A percentile compares a stretch with the other conserved stretches of the same genome.
Evolutionary conservation across 2,797 vertebrate genomes (phyloP).

Genomic region (Manis crassicaudata): DNA sequence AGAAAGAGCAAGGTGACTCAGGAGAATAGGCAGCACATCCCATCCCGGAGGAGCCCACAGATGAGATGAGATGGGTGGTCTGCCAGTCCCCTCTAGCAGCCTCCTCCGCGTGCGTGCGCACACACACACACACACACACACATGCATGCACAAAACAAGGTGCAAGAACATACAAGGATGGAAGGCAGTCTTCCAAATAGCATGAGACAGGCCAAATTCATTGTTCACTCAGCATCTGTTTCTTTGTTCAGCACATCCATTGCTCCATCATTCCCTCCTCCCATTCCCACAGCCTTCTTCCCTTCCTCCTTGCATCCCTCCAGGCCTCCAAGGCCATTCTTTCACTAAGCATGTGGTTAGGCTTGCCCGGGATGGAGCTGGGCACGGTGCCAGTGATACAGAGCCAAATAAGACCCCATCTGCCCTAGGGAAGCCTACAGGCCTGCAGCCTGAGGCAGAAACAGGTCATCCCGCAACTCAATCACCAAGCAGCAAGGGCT

Average conservation of each 20-base stretch:
- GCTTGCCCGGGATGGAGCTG: background rate
- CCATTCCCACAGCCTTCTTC: background rate
- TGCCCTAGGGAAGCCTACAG: background rate
- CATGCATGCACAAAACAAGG: background rate
- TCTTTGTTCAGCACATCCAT: background rate
- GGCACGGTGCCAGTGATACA: background rate
- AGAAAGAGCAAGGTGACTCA: background rate
- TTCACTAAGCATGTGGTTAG: background rate
- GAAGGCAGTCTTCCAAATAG: background rate
- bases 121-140: background rate
- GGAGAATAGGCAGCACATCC: background rate
- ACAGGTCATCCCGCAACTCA: background rate
- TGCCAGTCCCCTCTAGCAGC: background rate
- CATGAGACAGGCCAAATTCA: background rate
- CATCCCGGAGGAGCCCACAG: background rate
- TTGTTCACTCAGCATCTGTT: background rate
- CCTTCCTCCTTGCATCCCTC: background rate
- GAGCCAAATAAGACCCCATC: background rate
- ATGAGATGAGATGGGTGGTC: background rate
- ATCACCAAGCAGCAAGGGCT: background rate
- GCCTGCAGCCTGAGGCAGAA: background rate
- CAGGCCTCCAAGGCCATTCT: background rate
- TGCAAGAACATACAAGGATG: background rate
- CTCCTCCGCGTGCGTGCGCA: background rate
- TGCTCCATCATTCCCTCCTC: too few relatives aligned